These are phyloP conservation scores for Plodia interpunctella DNA, from an alignment of 1,140 invertebrate genomes.

Conservation along the genomic window DNA sequence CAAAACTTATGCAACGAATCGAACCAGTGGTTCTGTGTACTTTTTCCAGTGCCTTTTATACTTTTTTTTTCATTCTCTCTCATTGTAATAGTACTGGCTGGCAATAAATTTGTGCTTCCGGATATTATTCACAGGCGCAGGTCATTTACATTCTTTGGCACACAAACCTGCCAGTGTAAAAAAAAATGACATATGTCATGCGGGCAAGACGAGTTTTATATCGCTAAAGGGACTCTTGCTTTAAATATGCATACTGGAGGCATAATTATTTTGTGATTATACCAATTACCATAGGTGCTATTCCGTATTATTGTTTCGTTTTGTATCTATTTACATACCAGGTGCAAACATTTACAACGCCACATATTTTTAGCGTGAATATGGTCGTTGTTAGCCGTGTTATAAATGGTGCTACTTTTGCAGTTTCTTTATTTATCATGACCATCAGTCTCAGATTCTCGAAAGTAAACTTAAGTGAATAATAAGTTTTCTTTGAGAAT, in stretches of 20 bases:
- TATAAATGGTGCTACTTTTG: background rate
- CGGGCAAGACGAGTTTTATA: slow-evolving; percentile 23
- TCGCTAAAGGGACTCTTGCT: background rate
- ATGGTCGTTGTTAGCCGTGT: background rate
- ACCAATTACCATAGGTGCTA: background rate
- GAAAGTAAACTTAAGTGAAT: too few species aligned
- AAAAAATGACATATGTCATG: slow-evolving; percentile 57
- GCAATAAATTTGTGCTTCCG: slow-evolving; percentile 41
- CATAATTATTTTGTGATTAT: slow-evolving; percentile 2
- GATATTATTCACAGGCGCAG: slow-evolving; percentile 41
- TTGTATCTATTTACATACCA: background rate
- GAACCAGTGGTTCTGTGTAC: background rate
- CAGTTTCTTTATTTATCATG: too few species aligned
- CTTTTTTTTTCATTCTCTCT: slow-evolving; percentile 19
- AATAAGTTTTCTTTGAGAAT: too few species aligned
- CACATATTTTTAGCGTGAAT: background rate
- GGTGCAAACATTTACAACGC: background rate
- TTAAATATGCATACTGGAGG: background rate
- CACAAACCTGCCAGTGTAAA: slow-evolving; percentile 24
- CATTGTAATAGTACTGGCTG: slow-evolving; percentile 27
- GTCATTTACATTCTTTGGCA: slow-evolving; percentile 33
- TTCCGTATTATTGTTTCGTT: background rate
- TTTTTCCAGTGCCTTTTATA: background rate
- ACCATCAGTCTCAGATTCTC: too few species aligned
- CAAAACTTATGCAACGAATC: background rate